A percentile compares a stretch with the other conserved stretches of the same genome.
Conservation (phyloP, 2,888 invertebrate genomes). For the Lumbricus terrestris region DNA sequence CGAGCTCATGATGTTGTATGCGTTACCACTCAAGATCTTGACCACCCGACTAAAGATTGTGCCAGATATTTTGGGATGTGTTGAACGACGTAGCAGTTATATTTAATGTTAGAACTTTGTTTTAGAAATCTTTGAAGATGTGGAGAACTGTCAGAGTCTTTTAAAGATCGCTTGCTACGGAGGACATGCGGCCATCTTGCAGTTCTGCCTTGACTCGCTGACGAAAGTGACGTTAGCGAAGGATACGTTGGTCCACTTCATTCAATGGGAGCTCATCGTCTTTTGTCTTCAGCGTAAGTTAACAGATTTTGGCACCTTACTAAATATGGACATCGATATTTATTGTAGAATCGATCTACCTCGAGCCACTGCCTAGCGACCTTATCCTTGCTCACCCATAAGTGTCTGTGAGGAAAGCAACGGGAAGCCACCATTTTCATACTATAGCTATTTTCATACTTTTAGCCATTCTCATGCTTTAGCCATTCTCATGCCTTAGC, state of each 20-base stretch:
- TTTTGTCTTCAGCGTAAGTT: slow-evolving; percentile 7
- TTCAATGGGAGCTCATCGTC: background rate
- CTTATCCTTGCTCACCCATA: no score
- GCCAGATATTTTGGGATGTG: background rate
- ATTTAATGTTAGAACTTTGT: background rate
- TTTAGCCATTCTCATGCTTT: no score
- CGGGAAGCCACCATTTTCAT: no score
- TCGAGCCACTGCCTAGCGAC: no score
- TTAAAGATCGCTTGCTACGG: background rate
- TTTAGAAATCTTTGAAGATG: background rate
- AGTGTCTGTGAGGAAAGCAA: no score
- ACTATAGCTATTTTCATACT: no score
- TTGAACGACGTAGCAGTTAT: background rate
- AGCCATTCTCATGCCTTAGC: background rate
- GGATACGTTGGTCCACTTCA: background rate
- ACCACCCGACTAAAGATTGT: background rate
- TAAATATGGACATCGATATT: no score
- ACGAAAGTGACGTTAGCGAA: background rate
- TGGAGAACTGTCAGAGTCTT: background rate
- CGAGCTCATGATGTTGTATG: no score
- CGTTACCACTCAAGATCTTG: no score
- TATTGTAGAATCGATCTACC: no score
- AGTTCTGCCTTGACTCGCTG: background rate
- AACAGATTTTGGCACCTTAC: background rate
- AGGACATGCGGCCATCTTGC: background rate